These are phyloP conservation scores for Tragelaphus strepsiceros DNA, from an alignment of 2,113 vertebrate species.

Conservation along the genomic window DNA sequence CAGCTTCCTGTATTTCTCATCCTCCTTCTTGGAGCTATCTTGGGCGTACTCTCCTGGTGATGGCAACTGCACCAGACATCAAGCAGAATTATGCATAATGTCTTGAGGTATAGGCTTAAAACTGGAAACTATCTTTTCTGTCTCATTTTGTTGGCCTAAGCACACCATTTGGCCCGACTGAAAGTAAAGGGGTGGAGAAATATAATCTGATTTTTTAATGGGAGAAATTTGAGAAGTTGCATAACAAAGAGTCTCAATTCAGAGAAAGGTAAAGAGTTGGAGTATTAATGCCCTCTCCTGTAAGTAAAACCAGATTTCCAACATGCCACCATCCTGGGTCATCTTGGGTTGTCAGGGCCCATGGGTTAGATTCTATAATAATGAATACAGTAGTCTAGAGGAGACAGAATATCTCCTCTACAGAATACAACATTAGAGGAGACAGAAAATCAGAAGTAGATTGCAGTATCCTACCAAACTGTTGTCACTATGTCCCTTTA, in stretches of 20 bases:
- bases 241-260: neutral
- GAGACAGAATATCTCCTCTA: neutral
- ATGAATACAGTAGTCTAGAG: neutral
- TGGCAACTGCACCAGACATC: neutral
- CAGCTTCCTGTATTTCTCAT: neutral
- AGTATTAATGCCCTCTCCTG: no score
- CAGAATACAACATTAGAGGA: neutral
- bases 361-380: neutral
- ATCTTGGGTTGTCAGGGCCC: neutral
- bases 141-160: neutral
- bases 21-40: neutral
- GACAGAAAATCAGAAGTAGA: neutral
- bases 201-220: neutral
- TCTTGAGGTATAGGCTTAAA: neutral
- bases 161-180: neutral
- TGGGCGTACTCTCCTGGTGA: neutral
- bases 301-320: neutral
- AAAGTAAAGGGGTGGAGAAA: neutral
- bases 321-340: neutral
- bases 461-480: neutral
- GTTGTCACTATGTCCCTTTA: neutral
- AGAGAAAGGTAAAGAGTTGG: neutral
- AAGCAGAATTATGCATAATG: neutral
- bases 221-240: neutral
- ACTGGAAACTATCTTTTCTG: neutral